A percentile compares a stretch with the other conserved stretches of the same genome.
Conservation (phyloP, 2,113 vertebrate species). For the Sinocyclocheilus grahami region DNA sequence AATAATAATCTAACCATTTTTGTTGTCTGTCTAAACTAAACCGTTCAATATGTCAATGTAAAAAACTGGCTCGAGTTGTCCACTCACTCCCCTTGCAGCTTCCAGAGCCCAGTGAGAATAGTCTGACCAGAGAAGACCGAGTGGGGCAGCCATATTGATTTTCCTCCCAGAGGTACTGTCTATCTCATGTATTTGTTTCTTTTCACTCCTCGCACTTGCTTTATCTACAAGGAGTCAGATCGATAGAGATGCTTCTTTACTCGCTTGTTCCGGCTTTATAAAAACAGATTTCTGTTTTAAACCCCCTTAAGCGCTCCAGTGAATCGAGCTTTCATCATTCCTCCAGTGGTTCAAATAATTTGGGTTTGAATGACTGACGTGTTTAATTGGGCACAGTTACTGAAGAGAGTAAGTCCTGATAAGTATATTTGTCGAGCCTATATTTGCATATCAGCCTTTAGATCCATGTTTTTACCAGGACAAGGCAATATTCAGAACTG, state of each 20-base stretch:
- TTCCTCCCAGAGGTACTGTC: constrained; percentile 66
- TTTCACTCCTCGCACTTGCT: constrained; percentile 72
- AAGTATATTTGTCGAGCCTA: constrained; percentile 63
- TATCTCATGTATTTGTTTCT: constrained; percentile 74
- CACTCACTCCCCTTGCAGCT: constrained; percentile 44
- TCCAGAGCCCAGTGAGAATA: constrained; percentile 69
- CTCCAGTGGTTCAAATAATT: constrained; percentile 75
- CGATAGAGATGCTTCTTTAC: constrained; percentile 73
- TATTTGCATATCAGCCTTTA: too few species aligned
- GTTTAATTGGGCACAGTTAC: constrained; percentile 75
- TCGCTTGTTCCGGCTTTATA: constrained; percentile 73
- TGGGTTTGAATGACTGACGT: constrained; percentile 78
- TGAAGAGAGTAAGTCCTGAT: constrained; percentile 61
- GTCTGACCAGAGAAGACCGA: constrained; percentile 69
- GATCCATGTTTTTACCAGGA: too few species aligned
- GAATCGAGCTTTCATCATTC: constrained; percentile 70
- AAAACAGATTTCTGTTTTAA: constrained; percentile 66
- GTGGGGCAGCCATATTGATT: constrained; percentile 76
- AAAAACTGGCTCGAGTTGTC: constrained; percentile 61
- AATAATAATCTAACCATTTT: neutral
- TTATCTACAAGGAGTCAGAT: constrained; percentile 75
- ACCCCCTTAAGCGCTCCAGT: constrained; percentile 63
- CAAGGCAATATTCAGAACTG: too few species aligned
- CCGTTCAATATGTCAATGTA: constrained; percentile 52
- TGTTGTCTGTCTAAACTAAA: constrained; percentile 30